phyloP scores from a whole-genome alignment of 2,888 invertebrate species.

The Odontomyia ornata region DNA sequence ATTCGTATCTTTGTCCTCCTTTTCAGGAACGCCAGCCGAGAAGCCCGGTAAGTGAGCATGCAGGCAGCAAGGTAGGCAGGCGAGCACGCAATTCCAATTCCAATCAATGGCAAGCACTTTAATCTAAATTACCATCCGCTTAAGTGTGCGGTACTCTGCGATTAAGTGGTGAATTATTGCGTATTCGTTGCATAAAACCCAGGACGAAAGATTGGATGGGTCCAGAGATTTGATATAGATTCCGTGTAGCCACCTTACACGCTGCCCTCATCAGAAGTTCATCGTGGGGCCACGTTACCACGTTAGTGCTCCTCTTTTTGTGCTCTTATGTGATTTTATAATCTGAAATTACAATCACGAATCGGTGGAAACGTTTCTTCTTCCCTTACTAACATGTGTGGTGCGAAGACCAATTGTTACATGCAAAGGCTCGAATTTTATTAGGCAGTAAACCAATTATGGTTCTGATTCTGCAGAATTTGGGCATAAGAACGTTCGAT shows the following conservation, averaged over 20 bases:
- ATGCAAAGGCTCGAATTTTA: no score
- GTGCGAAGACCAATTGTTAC: no score
- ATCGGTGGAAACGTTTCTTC: slow-evolving; percentile 27
- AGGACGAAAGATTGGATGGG: slow-evolving; percentile 34
- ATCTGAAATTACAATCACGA: slow-evolving; percentile 50
- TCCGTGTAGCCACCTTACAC: not conserved
- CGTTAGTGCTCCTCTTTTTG: not conserved
- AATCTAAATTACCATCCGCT: slow-evolving; percentile 50
- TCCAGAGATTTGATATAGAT: slow-evolving; percentile 45
- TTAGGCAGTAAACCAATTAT: no score
- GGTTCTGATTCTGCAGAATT: no score
- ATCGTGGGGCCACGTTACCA: not conserved
- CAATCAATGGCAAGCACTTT: slow-evolving; percentile 49
- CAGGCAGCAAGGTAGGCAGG: no score
- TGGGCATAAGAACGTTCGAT: not conserved
- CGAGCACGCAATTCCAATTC: slow-evolving; percentile 49
- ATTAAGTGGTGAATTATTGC: slow-evolving; percentile 50
- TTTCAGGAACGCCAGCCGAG: not conserved
- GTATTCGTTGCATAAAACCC: slow-evolving; percentile 48
- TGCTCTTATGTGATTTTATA: slow-evolving; percentile 19
- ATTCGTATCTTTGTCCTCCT: slow-evolving; percentile 21
- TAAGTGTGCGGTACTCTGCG: slow-evolving; percentile 49
- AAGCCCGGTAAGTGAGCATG: slow-evolving; percentile 18
- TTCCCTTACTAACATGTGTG: not conserved
- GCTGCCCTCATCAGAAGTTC: slow-evolving; percentile 33